Evolutionary conservation across 2,888 invertebrate genomes (phyloP).

Genomic region (Cheilosia soror): DNA sequence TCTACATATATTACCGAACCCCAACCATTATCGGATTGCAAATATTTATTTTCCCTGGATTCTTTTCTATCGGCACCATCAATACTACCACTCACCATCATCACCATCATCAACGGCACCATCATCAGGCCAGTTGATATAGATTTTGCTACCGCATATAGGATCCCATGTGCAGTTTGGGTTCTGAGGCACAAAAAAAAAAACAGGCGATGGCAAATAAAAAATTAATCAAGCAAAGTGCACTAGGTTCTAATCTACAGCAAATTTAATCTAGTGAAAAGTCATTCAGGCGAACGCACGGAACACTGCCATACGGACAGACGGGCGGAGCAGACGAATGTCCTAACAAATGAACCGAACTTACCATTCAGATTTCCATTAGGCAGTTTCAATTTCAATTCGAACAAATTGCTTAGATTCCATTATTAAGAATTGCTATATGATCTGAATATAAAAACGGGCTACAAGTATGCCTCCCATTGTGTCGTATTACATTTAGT

Average conservation of each 20-base stretch:
- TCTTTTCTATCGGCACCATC: slow-evolving; percentile 64
- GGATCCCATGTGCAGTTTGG: slow-evolving; percentile 55
- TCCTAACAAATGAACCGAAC: slow-evolving; percentile 59
- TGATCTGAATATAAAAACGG: slow-evolving; percentile 28
- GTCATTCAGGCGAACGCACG: slow-evolving; percentile 68
- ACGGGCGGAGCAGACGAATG: slow-evolving; percentile 26
- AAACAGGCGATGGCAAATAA: slow-evolving; percentile 63
- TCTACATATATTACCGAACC: slow-evolving; percentile 50
- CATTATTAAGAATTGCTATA: slow-evolving; percentile 46
- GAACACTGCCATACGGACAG: slow-evolving; percentile 36
- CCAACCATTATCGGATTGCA: slow-evolving; percentile 68
- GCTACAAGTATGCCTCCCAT: background rate
- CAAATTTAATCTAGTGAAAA: slow-evolving; percentile 76
- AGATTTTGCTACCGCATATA: slow-evolving; percentile 59
- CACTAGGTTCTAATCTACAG: slow-evolving; percentile 73
- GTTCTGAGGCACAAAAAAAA: slow-evolving; percentile 34
- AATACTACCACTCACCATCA: slow-evolving; percentile 43
- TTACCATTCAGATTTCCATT: slow-evolving; percentile 67
- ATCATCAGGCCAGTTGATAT: slow-evolving; percentile 30
- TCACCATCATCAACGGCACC: slow-evolving; percentile 55
- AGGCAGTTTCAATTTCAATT: slow-evolving; percentile 63
- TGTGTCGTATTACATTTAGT: slow-evolving; percentile 2
- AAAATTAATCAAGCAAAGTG: slow-evolving; percentile 75
- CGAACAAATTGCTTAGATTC: slow-evolving; percentile 63
- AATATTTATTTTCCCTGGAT: slow-evolving; percentile 65